Percentiles rank a stretch among this genome's conserved stretches.
These are phyloP conservation scores for Musca vetustissima DNA, from an alignment of 1,140 invertebrate species.

Conservation along the genomic window DNA sequence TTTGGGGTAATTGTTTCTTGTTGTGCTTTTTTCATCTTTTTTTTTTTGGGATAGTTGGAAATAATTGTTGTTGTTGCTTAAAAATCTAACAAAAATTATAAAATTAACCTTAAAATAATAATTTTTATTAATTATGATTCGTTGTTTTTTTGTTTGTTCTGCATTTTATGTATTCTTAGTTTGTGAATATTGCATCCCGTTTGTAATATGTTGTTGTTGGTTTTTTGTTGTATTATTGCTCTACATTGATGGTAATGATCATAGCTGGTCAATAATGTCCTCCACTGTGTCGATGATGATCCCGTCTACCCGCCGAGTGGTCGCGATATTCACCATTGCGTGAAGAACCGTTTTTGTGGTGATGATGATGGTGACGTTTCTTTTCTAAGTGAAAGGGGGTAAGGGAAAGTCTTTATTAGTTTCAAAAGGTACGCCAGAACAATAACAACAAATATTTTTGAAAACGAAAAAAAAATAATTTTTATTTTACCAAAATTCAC, in stretches of 20 bases:
- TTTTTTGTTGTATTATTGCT: conserved; percentile 34
- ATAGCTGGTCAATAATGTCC: conserved; percentile 56
- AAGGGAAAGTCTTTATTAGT: neutral
- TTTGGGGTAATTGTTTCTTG: too few relatives aligned
- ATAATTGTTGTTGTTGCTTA: too few relatives aligned
- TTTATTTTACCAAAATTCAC: neutral
- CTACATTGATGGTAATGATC: conserved; percentile 55
- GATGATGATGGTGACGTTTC: conserved; percentile 81
- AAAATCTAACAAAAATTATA: too few relatives aligned
- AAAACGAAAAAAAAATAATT: neutral
- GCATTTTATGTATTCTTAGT: conserved; percentile 13
- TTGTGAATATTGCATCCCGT: conserved; percentile 19
- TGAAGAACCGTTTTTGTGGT: conserved; percentile 65
- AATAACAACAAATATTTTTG: conserved; percentile 8
- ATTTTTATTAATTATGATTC: neutral
- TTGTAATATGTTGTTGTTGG: neutral
- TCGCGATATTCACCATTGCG: conserved; percentile 53
- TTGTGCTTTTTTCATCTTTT: too few relatives aligned
- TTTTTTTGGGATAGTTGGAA: too few relatives aligned
- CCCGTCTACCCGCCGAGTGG: conserved; percentile 48
- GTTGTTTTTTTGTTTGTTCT: neutral
- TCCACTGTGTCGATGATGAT: conserved; percentile 51
- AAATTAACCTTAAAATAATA: neutral
- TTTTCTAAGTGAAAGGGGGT: conserved; percentile 60
- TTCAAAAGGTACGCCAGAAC: neutral